Base-by-base conservation (phyloP, 2,113 vertebrate species). In the Megalops atlanticus region DNA sequence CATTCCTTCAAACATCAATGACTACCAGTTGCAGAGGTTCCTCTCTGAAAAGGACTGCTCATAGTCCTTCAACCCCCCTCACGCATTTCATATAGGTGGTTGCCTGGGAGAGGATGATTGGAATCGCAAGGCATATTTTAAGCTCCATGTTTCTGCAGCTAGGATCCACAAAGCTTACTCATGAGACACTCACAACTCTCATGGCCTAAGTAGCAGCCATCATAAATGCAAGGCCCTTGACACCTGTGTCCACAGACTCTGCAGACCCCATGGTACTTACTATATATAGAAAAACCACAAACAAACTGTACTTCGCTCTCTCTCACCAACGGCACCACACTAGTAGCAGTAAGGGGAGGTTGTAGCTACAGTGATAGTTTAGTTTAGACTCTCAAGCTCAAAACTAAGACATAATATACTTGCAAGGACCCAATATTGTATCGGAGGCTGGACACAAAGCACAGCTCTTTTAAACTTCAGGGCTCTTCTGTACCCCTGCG, bases 1-100 rank as follows among this genome's bases (percentile, higher is more conserved):
- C 85, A 2, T 77, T 82, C 40, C 52, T 85, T 21, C 18, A 15
- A n/a, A n/a, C n/a, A n/a, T n/a, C n/a, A n/a, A n/a, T n/a, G n/a
- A n/a, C n/a, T n/a, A n/a, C 16, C 3, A 16, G 3, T 11, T 52
- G 49, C 12, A 52, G 16, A 52, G 49, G 49, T 52, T 15, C 49
- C 15, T 52, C 10, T 12, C 49, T 52, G 49, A 52, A 16, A 11
- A 52, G 16, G 49, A 16, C 15, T 52, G 49, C 16, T 3, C 16
- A 18, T 52, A 16, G 49, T 16, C 10, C 14, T 52, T 52, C 15
- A 52, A 52, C 10, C 12, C 49, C 14, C 6, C 43, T 45, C 43
- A 45, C 12, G 4, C 12, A 6, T 45, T 12, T 45, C 5, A 45
- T 45, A 52, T 16, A 16, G 49, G 49, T 16, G 49, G 49, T n/a